Evolutionary conservation across 2,113 vertebrate genomes (phyloP), one percentile per base, ranked within the genome.

Genomic region (Cololabis saira): DNA sequence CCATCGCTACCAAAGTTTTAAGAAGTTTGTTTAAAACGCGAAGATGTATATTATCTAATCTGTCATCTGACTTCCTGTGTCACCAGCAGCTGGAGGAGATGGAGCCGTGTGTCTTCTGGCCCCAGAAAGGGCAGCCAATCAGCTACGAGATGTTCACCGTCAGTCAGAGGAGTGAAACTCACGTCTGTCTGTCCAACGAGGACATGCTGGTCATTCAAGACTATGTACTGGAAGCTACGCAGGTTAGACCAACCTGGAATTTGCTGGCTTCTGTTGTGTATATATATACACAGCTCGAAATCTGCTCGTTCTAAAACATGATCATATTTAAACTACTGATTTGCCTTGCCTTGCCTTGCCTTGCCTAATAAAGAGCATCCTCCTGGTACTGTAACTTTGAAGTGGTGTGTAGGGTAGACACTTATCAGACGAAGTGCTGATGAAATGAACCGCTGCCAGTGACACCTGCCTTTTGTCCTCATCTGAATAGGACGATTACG

Each of bases 141-240:
- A 94, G 85, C 76, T 96, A 91, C 40, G 95, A 95, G 57, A 94
- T 55, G 51, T 98, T 99, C 85, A 96, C 95, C 16, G 95, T 99
- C 45, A 94, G 94, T n/a, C 93, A 95, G 83, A 95, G 91, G 84
- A 89, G 93, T 21, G 95, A 98, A 87, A 93, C 94, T 9, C 90
- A 93, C 51, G 80, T 96, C 59, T 97, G 96, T 87, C 86, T 99
- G 56, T 92, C 95, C 60, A 96, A 95, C 0, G 97, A 98, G 86
- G 97, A 99, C 84, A 94, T 94, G 70, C 85, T 98, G 62, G 91
- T 95, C 66, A 93, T 98, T 60, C 96, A 96, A 85, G 95, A 97
- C 60, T 98, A 97, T 57, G 90, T 95, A 43, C 91, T 99, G 86
- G 94, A 97, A 89, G 95, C 96, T 27, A 95, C 94, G 52, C 95